A percentile compares a stretch with the other conserved stretches of the same genome.
phyloP scores from a whole-genome alignment of 1,140 invertebrate genomes.

The Ceratitis capitata region DNA sequence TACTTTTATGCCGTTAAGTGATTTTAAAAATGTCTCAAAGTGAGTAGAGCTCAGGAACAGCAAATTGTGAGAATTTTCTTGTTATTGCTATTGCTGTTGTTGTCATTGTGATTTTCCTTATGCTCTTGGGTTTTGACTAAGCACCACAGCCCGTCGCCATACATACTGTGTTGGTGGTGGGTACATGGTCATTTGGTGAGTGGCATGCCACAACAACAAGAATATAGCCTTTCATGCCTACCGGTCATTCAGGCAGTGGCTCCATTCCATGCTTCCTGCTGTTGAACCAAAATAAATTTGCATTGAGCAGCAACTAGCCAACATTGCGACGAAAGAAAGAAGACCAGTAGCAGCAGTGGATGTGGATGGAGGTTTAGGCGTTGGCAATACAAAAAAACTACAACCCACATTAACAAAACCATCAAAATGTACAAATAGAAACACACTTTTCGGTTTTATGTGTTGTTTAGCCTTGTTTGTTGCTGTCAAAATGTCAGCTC shows the following conservation, averaged over 20 bases:
- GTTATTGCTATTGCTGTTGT: not conserved
- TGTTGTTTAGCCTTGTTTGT: constrained; percentile 35
- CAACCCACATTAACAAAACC: constrained; percentile 22
- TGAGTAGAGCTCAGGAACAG: not conserved
- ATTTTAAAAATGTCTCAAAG: constrained; percentile 2
- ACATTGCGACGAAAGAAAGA: not conserved
- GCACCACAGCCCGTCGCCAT: not conserved
- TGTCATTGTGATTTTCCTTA: not conserved
- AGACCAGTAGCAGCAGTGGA: not conserved
- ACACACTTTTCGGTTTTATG: constrained; percentile 25
- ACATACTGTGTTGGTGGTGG: too few species aligned
- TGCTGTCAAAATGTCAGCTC: constrained; percentile 36
- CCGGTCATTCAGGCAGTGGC: not conserved
- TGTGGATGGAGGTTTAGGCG: not conserved
- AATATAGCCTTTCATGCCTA: not conserved
- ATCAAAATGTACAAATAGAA: constrained; percentile 29
- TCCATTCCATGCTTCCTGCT: not conserved
- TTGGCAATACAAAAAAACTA: too few species aligned
- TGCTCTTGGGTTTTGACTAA: not conserved
- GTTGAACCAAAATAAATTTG: not conserved
- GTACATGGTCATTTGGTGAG: not conserved
- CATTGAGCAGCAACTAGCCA: not conserved
- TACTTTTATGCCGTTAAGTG: constrained; percentile 16
- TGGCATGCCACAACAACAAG: not conserved
- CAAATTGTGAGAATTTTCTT: not conserved